phyloP scores from a whole-genome alignment of 2,797 vertebrate genomes.

The Eulemur albifrons region DNA sequence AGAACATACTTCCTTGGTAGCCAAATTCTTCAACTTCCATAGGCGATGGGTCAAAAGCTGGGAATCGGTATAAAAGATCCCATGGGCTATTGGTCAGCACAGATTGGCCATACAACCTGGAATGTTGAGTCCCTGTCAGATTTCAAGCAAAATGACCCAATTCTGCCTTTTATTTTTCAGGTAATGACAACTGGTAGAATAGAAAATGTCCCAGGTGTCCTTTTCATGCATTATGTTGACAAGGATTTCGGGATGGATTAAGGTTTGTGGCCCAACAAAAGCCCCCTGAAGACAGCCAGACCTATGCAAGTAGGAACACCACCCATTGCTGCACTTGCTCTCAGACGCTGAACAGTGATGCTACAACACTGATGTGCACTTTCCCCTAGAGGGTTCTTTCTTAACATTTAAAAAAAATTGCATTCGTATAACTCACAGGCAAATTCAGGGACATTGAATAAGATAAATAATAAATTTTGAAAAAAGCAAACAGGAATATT shows the following conservation, averaged over 20 bases:
- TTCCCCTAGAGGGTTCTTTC: background rate
- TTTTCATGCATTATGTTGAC: background rate
- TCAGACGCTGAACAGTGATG: background rate
- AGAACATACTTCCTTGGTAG: background rate
- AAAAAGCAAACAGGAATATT: slow-evolving; percentile 4
- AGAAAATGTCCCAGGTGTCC: background rate
- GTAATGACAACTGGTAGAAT: background rate
- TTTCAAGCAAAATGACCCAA: background rate
- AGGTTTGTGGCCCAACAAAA: background rate
- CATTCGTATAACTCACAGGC: background rate
- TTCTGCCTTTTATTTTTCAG: slow-evolving; percentile 17
- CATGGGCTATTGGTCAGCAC: background rate
- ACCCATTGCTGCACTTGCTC: background rate
- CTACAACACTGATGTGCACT: background rate
- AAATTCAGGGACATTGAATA: slow-evolving; percentile 7
- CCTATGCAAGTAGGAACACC: background rate
- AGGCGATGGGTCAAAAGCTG: background rate
- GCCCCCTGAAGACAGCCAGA: background rate
- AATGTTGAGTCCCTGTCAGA: background rate
- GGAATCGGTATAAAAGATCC: slow-evolving; percentile 15
- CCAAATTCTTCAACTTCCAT: slow-evolving; percentile 1
- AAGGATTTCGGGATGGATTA: background rate
- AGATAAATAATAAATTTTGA: slow-evolving; percentile 9
- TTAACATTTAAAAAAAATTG: background rate
- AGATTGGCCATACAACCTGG: background rate